A percentile compares a stretch with the other conserved stretches of the same genome.
phyloP scores from a whole-genome alignment of 2,113 vertebrate genomes.

The Burhinus bistriatus region DNA sequence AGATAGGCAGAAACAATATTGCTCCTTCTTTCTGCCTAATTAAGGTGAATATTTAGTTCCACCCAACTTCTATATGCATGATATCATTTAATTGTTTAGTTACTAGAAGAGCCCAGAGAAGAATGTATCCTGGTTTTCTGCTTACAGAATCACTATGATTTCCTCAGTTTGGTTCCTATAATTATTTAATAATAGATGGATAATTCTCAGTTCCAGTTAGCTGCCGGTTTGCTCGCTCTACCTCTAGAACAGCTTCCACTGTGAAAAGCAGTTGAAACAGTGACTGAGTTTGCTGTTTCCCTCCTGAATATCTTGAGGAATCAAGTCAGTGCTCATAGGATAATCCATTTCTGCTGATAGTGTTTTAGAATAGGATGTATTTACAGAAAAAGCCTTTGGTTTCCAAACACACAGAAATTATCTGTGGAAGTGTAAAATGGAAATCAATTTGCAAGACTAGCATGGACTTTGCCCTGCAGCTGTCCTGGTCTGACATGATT shows the following conservation, averaged over 20 bases:
- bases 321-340: neutral
- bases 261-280: neutral
- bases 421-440: neutral
- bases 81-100: neutral
- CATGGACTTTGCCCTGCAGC: neutral
- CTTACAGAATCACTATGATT: neutral
- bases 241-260: neutral
- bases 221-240: neutral
- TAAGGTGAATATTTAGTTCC: slow-evolving; percentile 13
- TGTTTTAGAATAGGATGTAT: neutral
- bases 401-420: neutral
- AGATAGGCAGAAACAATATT: slow-evolving; percentile 14
- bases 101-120: neutral
- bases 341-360: neutral
- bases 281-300: neutral
- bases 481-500: neutral
- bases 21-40: slow-evolving; percentile 12
- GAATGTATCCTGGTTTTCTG: neutral
- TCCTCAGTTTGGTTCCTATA: neutral
- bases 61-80: neutral
- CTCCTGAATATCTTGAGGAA: neutral
- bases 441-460: neutral
- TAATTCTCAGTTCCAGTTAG: neutral
- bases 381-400: neutral
- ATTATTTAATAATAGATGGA: neutral